These are phyloP conservation scores for Prionace glauca DNA, from an alignment of 2,797 vertebrate species.

Conservation along the genomic window DNA sequence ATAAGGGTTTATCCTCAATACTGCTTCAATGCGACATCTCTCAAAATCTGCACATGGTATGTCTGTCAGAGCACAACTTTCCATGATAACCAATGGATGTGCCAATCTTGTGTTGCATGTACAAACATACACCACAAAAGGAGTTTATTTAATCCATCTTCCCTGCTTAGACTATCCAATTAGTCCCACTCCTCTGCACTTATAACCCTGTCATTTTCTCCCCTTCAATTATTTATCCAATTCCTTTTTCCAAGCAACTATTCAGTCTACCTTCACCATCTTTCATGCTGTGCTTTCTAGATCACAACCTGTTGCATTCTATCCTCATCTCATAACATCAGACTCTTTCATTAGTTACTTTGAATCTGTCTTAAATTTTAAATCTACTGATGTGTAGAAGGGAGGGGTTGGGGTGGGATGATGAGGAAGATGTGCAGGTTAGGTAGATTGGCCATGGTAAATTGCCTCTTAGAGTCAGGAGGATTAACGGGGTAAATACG, in stretches of 20 bases:
- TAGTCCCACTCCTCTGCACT: background rate
- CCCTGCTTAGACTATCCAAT: background rate
- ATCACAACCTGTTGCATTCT: background rate
- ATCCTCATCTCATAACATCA: background rate
- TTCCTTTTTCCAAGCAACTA: background rate
- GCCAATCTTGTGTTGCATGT: background rate
- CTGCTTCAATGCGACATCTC: background rate
- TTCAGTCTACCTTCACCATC: too few relatives aligned
- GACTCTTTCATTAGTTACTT: too few relatives aligned
- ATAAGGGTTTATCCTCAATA: background rate
- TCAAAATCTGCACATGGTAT: background rate
- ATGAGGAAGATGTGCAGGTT: background rate
- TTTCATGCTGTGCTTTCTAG: background rate
- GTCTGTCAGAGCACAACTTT: background rate
- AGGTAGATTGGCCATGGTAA: too few relatives aligned
- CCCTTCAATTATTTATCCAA: background rate
- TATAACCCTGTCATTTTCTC: background rate
- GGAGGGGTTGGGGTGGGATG: background rate
- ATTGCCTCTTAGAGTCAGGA: too few relatives aligned
- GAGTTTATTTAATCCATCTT: background rate
- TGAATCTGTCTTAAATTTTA: background rate
- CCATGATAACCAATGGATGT: background rate
- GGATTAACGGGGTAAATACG: too few relatives aligned
- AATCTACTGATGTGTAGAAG: background rate
- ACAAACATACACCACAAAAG: background rate